Evolutionary conservation across 2,888 invertebrate genomes (phyloP), one percentile per base, ranked within the genome.

Genomic region (Sympetrum striolatum): DNA sequence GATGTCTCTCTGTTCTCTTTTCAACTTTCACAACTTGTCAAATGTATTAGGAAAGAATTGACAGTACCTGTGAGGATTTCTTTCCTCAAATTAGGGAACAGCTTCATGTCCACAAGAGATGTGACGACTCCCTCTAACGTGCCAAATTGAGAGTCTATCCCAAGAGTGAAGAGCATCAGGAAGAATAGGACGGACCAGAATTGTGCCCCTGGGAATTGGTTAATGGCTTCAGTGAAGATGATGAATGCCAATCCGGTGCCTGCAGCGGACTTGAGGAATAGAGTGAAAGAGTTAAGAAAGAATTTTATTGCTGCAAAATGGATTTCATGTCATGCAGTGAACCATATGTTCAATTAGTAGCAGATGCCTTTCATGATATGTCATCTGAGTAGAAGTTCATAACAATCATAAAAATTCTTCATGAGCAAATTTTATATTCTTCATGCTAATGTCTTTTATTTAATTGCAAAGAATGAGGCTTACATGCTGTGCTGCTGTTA

Each of bases 141-240:
- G 0, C 98, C 98, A 93, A 99, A 99, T 93, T 99, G 99, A 0
- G 98, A 99, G 94, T 99, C 99, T 91, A 99, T 98, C 10, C 99
- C 99, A 91, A 99, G 95, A 0, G 98, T 98, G 93, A 99, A 98
- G 60, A 99, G 96, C 99, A 99, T 99, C 90, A 99, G 95, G 94
- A 99, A 99, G 95, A 99, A 99, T 18, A 99, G 95, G 22, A 99
- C 96, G 5, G 98, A 98, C 99, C 99, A 99, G 93, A 99, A 96
- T 92, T 98, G 98, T 0, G 98, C 98, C 0, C 98, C 98, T 0
- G 99, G 98, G 94, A 99, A 99, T 94, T 99, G 98, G 94, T 98
- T 98, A 93, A 99, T 99, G 12, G 99, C 99, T 94, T 99, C 98
- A 0, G 99, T 99, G 95, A 99, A 99, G 92, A 99, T 98, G 91